Evolutionary conservation across 2,113 vertebrate species (phyloP).

Genomic region (Oryzias curvinotus): DNA sequence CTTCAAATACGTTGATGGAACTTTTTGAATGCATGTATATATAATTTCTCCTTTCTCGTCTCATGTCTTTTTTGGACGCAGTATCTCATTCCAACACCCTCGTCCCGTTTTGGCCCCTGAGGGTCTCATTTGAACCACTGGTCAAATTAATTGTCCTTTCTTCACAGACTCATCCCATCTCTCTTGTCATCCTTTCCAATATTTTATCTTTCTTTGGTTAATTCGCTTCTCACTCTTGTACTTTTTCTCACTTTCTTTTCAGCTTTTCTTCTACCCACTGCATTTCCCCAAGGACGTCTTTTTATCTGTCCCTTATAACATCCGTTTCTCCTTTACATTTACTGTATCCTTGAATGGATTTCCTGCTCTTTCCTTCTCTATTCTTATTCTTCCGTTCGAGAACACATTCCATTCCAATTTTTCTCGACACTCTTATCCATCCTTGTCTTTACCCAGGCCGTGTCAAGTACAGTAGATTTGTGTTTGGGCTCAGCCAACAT

Average conservation of each 20-base stretch:
- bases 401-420: conserved; percentile 12
- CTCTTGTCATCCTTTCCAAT: neutral
- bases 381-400: conserved; percentile 15
- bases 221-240: conserved; percentile 24
- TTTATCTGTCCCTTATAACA: conserved; percentile 41
- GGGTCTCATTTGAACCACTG: conserved; percentile 37
- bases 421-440: conserved; percentile 11
- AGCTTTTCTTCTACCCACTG: conserved; percentile 19
- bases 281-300: conserved; percentile 35
- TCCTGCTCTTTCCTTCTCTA: neutral
- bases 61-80: conserved; percentile 6
- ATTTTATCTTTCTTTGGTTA: conserved; percentile 29
- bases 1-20: conserved; percentile 35
- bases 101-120: conserved; percentile 3
- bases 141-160: conserved; percentile 41
- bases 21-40: conserved; percentile 27
- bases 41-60: neutral
- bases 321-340: conserved; percentile 19
- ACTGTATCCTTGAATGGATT: conserved; percentile 27
- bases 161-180: conserved; percentile 6
- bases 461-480: conserved; percentile 2
- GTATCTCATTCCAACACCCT: conserved; percentile 9
- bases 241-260: conserved; percentile 32
- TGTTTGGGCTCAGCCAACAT: conserved; percentile 14
- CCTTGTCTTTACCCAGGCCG: conserved; percentile 6